phyloP scores from a whole-genome alignment of 2,113 vertebrate species.

The Dromas ardeola region DNA sequence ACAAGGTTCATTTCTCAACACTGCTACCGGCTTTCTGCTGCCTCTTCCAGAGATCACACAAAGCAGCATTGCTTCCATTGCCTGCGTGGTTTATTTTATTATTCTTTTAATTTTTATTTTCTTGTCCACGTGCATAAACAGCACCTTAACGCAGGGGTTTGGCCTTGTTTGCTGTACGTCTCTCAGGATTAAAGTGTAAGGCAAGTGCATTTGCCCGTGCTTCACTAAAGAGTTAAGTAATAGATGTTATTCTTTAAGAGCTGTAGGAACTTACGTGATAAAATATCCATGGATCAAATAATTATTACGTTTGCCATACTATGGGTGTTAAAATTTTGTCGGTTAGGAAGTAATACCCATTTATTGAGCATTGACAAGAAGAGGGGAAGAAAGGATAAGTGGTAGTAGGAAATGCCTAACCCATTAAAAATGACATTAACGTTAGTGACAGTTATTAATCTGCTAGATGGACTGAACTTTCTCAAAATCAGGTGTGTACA shows the following conservation, averaged over 20 bases:
- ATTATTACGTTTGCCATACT: neutral
- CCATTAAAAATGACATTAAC: neutral
- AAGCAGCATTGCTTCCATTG: neutral
- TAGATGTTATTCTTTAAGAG: neutral
- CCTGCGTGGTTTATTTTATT: neutral
- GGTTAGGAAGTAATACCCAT: neutral
- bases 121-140: neutral
- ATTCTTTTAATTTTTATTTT: neutral
- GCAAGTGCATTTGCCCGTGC: neutral
- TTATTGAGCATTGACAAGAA: neutral
- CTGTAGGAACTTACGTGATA: neutral
- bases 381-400: neutral
- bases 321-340: neutral
- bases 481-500: neutral
- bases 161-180: neutral
- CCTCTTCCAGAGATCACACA: neutral
- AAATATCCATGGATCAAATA: neutral
- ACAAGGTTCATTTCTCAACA: neutral
- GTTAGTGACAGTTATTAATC: neutral
- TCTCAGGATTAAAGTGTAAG: neutral
- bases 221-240: neutral
- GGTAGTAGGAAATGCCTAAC: neutral
- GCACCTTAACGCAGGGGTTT: neutral
- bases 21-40: neutral
- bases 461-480: neutral